These are phyloP conservation scores for Paguma larvata DNA, from an alignment of 2,797 vertebrate species.

Conservation along the genomic window DNA sequence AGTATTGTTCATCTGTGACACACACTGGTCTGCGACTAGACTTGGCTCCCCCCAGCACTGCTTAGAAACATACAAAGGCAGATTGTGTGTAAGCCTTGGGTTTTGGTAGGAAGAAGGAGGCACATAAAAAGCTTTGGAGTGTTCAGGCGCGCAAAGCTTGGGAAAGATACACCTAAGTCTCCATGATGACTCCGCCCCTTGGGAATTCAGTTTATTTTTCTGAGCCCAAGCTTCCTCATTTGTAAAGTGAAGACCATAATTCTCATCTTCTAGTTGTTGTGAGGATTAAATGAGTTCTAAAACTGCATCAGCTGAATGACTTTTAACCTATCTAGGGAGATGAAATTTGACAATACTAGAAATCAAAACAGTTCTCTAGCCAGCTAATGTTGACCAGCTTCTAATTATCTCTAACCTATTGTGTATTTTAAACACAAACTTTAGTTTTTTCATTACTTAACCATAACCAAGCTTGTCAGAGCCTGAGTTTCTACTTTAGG, in stretches of 20 bases:
- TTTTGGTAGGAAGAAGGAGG: not conserved
- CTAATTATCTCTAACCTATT: not conserved
- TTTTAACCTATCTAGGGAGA: constrained; percentile 15
- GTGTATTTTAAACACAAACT: constrained; percentile 20
- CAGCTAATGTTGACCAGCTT: not conserved
- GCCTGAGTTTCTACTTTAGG: not conserved
- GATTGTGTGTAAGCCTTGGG: not conserved
- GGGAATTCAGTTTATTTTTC: constrained; percentile 42
- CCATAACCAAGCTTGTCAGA: not conserved
- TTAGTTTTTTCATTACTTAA: constrained; percentile 53
- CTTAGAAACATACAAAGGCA: not conserved
- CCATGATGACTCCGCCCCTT: not conserved
- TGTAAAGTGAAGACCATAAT: constrained; percentile 28
- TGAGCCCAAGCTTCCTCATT: not conserved
- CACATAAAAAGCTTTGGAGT: not conserved
- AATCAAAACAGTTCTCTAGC: constrained; percentile 2
- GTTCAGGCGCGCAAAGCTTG: not conserved
- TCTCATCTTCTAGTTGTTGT: constrained; percentile 40
- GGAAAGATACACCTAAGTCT: not conserved
- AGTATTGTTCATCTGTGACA: constrained; percentile 8
- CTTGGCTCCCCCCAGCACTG: not conserved
- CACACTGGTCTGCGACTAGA: not conserved
- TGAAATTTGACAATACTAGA: not conserved
- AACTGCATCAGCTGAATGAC: constrained; percentile 1
- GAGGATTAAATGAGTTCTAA: constrained; percentile 55